phyloP scores from a whole-genome alignment of 2,797 vertebrate genomes.

The Takifugu ocellatus region DNA sequence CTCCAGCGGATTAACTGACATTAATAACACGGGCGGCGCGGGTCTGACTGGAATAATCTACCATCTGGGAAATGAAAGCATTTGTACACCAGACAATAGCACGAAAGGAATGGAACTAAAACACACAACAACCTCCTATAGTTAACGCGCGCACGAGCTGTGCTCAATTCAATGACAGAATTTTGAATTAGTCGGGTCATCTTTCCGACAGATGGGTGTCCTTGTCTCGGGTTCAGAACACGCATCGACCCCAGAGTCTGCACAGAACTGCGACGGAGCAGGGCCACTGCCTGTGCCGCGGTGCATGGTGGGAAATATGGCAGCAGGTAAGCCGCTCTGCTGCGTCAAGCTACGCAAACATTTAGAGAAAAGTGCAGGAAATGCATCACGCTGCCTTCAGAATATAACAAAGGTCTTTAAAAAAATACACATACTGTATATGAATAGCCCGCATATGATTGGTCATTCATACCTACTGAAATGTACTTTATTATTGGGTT shows the following conservation, averaged over 20 bases:
- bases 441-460: too few relatives aligned
- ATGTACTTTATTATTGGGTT: too few relatives aligned
- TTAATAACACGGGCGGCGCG: slow-evolving; percentile 11
- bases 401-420: slow-evolving; percentile 18
- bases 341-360: neutral
- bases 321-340: slow-evolving; percentile 69
- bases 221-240: too few relatives aligned
- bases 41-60: neutral
- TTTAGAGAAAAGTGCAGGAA: slow-evolving; percentile 10
- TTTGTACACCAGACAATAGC: too few relatives aligned
- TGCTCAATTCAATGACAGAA: too few relatives aligned
- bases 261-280: slow-evolving; percentile 38
- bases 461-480: too few relatives aligned
- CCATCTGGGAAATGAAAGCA: neutral
- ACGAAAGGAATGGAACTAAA: neutral
- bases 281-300: slow-evolving; percentile 38
- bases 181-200: slow-evolving; percentile 15
- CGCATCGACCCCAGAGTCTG: neutral
- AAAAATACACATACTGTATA: too few relatives aligned
- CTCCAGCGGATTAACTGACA: slow-evolving; percentile 14
- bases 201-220: slow-evolving; percentile 23
- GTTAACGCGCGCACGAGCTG: too few relatives aligned
- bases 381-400: slow-evolving; percentile 4
- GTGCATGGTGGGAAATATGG: slow-evolving; percentile 63
- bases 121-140: neutral